These are phyloP conservation scores for Zaprionus davidi DNA, from an alignment of 1,140 invertebrate genomes.

Conservation along the genomic window DNA sequence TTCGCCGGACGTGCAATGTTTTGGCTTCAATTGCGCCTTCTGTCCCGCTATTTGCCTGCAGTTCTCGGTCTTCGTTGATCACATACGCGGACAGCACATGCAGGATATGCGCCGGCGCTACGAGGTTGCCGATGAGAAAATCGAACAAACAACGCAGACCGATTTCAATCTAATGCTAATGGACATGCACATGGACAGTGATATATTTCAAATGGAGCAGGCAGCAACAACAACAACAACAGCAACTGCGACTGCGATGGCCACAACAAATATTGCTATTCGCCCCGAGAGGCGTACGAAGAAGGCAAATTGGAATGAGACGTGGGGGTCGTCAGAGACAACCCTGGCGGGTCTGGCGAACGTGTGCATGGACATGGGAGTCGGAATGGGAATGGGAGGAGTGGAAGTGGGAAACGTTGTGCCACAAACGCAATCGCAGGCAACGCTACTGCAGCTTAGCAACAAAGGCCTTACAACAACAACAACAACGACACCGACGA, in stretches of 20 bases:
- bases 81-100: constrained; percentile 69
- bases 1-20: constrained; percentile 74
- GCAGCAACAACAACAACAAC: not conserved
- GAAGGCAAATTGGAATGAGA: constrained; percentile 49
- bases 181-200: constrained; percentile 54
- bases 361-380: constrained; percentile 44
- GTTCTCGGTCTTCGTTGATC: constrained; percentile 74
- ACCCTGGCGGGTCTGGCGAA: constrained; percentile 26
- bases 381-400: constrained; percentile 30
- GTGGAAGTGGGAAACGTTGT: constrained; percentile 40
- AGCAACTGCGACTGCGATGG: not conserved
- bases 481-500: constrained; percentile 11
- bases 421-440: constrained; percentile 16
- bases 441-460: constrained; percentile 29
- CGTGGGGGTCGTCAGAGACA: constrained; percentile 11
- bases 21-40: constrained; percentile 78
- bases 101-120: constrained; percentile 69
- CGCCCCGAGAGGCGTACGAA: constrained; percentile 49
- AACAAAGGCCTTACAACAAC: constrained; percentile 25
- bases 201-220: constrained; percentile 3
- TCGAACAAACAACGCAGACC: constrained; percentile 61
- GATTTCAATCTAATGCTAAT: constrained; percentile 60
- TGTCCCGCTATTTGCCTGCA: constrained; percentile 79
- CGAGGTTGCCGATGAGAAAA: constrained; percentile 46
- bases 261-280: constrained; percentile 34